Percentiles rank a stretch among this genome's conserved stretches.
Evolutionary conservation across 1,140 invertebrate species (phyloP).

Genomic region (Eciton burchellii): DNA sequence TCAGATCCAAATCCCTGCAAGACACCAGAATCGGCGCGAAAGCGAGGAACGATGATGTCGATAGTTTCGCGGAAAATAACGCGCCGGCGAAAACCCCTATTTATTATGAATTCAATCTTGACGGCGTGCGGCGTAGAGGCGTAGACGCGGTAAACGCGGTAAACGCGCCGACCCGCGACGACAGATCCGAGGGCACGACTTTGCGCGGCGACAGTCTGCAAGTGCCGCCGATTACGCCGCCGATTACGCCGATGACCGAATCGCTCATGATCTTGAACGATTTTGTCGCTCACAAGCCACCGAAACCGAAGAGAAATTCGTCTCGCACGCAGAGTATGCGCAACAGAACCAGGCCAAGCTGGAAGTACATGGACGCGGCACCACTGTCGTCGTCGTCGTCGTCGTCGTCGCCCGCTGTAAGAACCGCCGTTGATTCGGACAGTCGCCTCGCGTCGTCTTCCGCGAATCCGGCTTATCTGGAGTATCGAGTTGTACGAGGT

Average conservation of each 20-base stretch:
- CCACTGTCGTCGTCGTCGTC: conserved; percentile 68
- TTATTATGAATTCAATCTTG: conserved; percentile 79
- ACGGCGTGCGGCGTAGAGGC: conserved; percentile 67
- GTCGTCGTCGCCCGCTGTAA: conserved; percentile 28
- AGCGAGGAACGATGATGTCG: conserved; percentile 62
- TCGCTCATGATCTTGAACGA: conserved; percentile 82
- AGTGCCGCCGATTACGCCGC: conserved; percentile 70
- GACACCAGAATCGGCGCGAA: conserved; percentile 81
- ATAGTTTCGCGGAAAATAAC: conserved; percentile 71
- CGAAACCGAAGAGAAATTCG: conserved; percentile 83
- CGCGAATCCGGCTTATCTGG: not conserved
- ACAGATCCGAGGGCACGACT: conserved; percentile 56
- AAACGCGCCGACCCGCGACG: conserved; percentile 48
- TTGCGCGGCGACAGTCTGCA: conserved; percentile 73
- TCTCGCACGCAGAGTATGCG: conserved; percentile 81
- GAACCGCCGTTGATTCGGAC: conserved; percentile 51
- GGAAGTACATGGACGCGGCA: conserved; percentile 80
- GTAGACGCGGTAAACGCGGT: too few relatives aligned
- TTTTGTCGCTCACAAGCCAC: conserved; percentile 85
- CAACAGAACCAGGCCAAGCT: conserved; percentile 77
- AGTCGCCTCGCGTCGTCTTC: not conserved
- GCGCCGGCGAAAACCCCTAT: conserved; percentile 69
- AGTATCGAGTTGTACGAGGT: not conserved
- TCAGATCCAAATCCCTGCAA: conserved; percentile 85
- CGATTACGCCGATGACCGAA: conserved; percentile 58